phyloP scores from a whole-genome alignment of 2,113 vertebrate species.

The Spermophilus dauricus region DNA sequence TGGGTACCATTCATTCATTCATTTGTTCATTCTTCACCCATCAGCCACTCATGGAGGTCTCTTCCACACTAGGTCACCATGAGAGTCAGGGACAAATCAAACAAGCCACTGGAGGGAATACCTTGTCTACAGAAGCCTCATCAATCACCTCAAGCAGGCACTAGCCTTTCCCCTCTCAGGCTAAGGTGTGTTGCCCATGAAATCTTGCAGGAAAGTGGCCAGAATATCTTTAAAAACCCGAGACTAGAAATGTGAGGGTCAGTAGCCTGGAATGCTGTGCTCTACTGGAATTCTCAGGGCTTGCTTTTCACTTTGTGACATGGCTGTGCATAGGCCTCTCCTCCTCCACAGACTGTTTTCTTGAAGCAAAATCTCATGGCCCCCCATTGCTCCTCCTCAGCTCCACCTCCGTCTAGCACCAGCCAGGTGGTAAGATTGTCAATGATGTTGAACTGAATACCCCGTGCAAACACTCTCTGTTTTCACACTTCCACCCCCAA shows the following conservation, averaged over 20 bases:
- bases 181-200: neutral
- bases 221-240: neutral
- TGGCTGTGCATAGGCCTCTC: no score
- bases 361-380: neutral
- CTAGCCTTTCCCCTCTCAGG: neutral
- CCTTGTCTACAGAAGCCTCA: neutral
- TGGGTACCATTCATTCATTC: neutral
- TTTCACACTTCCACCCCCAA: neutral
- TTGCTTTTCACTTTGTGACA: neutral
- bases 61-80: neutral
- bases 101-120: neutral
- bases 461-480: neutral
- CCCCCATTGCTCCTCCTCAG: neutral
- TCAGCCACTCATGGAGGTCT: neutral
- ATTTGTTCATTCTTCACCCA: neutral
- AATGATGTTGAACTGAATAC: neutral
- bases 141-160: neutral
- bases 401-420: slow-evolving; percentile 60
- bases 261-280: neutral
- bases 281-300: neutral
- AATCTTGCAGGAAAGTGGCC: neutral
- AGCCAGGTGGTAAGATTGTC: neutral
- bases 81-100: neutral
- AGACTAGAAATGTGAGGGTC: neutral
- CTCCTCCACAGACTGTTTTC: neutral